Evolutionary conservation across 2,797 vertebrate genomes (phyloP).

Genomic region (Myotis pilosus): DNA sequence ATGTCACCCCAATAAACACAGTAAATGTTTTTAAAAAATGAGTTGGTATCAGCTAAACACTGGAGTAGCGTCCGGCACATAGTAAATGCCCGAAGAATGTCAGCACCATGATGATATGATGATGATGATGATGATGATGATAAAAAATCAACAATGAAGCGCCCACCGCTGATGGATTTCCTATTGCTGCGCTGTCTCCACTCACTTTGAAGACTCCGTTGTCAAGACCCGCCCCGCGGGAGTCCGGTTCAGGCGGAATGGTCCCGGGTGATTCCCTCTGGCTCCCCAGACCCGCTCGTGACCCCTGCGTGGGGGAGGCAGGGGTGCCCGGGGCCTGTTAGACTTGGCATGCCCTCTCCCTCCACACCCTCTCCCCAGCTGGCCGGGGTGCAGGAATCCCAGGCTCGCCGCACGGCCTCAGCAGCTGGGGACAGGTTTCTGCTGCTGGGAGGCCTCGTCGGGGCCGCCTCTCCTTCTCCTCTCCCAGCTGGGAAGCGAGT

Average conservation of each 20-base stretch:
- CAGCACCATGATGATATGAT: not conserved
- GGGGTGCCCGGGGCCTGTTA: not conserved
- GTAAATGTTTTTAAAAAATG: not conserved
- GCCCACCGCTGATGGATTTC: fast-evolving
- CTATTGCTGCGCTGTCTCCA: not conserved
- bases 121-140: not conserved
- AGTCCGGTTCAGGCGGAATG: not conserved
- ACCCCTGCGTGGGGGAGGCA: not conserved
- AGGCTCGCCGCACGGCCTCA: constrained; percentile 72
- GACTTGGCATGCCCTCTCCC: constrained; percentile 53
- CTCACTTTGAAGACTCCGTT: constrained; percentile 34
- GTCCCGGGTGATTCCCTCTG: not conserved
- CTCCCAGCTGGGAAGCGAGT: not conserved
- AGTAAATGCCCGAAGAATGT: not conserved
- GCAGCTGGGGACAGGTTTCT: constrained; percentile 78
- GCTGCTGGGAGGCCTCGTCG: not conserved
- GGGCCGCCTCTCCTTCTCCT: not conserved
- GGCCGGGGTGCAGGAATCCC: constrained; percentile 62
- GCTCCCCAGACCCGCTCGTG: fast-evolving
- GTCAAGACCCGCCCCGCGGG: fast-evolving
- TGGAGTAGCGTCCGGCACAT: not conserved
- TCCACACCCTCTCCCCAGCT: not conserved
- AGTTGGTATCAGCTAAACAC: not conserved
- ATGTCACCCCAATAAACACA: not conserved
- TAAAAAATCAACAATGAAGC: not conserved